Base-by-base conservation (phyloP, 2,113 vertebrate genomes). In the Oxygymnocypris stewartii region DNA sequence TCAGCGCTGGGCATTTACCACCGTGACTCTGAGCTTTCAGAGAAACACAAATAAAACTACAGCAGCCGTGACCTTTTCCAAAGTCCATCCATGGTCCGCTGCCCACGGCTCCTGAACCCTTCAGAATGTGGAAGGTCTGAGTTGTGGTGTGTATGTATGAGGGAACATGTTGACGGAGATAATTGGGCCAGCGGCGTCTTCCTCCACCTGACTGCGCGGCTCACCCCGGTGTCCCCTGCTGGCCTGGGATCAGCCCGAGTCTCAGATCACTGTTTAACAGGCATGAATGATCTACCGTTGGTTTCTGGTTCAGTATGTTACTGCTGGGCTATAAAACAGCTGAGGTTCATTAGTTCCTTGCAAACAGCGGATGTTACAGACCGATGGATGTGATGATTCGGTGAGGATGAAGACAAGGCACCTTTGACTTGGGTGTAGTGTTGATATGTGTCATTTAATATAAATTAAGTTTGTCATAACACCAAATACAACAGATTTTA, bases 11-110 rank as follows among this genome's bases (percentile, higher is more conserved):
- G 37, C 57, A 44, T 80, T 63, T 44, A 80, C 79, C n/a, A 10
- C 6, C 1, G 31, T 79, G 51, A 59, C 31, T 4, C 77, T 37
- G 23, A 80, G 79, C 57, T 80, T 80, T 61, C 78, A 79, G 54
- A 61, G 23, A 81, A 65, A 65, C 23, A 81, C 73, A 65, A 65
- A 81, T 65, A 47, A 81, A 81, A 65, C 77, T 59, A 79, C 59
- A 81, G 37, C 40, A 0, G 37, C 40, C 7, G 8, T 65, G 59
- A 81, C 79, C 59, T 81, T 81, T 81, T 63, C 59, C 40, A 31
- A 44, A 81, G 78, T 81, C 79, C 79, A 65, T 65, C 37, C 40
- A 81, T 14, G 79, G 37, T 81, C 79, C 16, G 14, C 37, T 81
- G 59, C n/a, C 59, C 37, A 65, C 14, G 40, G 37, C 59, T 81